Evolutionary conservation across 2,797 vertebrate species (phyloP), one percentile per base, ranked within the genome.

Genomic region (Sebastes matsubarae): DNA sequence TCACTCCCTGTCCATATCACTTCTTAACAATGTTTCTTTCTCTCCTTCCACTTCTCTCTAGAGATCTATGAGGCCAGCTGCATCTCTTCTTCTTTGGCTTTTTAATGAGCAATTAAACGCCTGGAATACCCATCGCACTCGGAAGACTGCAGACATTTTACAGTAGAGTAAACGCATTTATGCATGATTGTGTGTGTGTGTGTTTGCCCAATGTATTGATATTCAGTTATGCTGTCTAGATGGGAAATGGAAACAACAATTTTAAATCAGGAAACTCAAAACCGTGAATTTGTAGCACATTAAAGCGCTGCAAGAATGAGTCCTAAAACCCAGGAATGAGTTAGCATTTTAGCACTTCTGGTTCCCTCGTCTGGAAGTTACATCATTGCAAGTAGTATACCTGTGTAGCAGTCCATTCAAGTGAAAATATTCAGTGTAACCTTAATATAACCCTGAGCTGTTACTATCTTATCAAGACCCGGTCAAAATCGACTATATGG

Each of bases 61-160:
- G 61, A 71, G 57, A 65, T 50, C 16, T 27, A 12, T 0, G 34
- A 24, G 30, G 18, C 50, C 55, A 57, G 64, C 79, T 80, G 32
- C 61, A 55, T 25, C 42, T n/a, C 29, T 29, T 59, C 24, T 67
- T 38, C 24, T 64, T 4, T 2, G 4, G 8, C 20, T 75, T 68
- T 68, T 68, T 52, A 72, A 68, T 68, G 38, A 75, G 63, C 13
- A 38, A 68, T 67, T 61, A 66, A 84, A 66, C 0, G 12, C 2
- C 27, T 73, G 13, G 11, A 27, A 81, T 36, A 27, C 4, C 12
- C 30, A 50, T 14, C 5, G 3, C 34, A 60, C 27, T 18, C 20
- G 1, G 18, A 22, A 4, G 58, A 38, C 13, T 22, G 27, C 57
- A 38, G 16, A 69, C 1, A 3, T 52, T 36, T 74, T 38, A 42